phyloP scores from a whole-genome alignment of 2,888 invertebrate species.

The Lepidochitona cinerea region DNA sequence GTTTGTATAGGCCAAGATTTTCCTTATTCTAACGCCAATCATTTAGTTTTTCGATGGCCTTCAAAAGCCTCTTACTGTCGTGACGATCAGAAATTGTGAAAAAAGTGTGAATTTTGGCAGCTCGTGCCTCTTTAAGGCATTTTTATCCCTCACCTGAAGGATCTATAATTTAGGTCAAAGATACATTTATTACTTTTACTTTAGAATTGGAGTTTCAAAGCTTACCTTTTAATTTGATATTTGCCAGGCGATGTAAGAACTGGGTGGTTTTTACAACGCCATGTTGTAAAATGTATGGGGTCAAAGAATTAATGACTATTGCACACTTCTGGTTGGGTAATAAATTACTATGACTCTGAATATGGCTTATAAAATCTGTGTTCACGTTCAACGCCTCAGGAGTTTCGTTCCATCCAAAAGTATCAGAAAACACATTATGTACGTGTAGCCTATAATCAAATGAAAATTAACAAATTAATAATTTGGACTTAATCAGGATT shows the following conservation, averaged over 20 bases:
- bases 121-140: too few relatives aligned
- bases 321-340: conserved; percentile 31
- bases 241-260: conserved; percentile 30
- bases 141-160: too few relatives aligned
- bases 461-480: too few relatives aligned
- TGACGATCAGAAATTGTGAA: too few relatives aligned
- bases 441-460: conserved; percentile 34
- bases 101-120: too few relatives aligned
- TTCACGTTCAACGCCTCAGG: conserved; percentile 20
- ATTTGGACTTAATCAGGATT: too few relatives aligned
- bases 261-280: conserved; percentile 45
- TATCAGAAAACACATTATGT: conserved; percentile 36
- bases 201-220: background rate
- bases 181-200: background rate
- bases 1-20: too few relatives aligned
- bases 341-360: background rate
- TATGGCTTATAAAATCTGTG: conserved; percentile 24
- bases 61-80: too few relatives aligned
- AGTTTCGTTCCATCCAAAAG: conserved; percentile 34
- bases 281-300: conserved; percentile 40
- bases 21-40: too few relatives aligned
- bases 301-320: conserved; percentile 46
- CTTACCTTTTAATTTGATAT: conserved; percentile 15
- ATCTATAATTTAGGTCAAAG: too few relatives aligned
- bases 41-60: too few relatives aligned